Evolutionary conservation across 2,797 vertebrate species (phyloP).

Genomic region (Podargus strigoides): DNA sequence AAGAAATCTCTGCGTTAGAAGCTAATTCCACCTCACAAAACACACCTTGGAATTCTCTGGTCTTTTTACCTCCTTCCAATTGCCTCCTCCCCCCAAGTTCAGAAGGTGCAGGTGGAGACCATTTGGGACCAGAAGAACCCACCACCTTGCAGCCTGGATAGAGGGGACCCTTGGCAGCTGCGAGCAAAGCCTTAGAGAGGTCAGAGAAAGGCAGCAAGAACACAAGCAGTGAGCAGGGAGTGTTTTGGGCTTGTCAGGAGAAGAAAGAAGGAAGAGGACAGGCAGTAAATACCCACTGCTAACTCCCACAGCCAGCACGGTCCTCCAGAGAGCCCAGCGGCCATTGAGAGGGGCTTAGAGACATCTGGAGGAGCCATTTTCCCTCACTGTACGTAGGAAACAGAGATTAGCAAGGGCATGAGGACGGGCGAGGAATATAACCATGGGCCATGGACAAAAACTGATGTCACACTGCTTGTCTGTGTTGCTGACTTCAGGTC

Average conservation of each 20-base stretch:
- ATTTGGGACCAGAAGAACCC: background rate
- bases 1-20: background rate
- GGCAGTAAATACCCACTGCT: background rate
- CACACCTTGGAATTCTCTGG: background rate
- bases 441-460: background rate
- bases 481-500: background rate
- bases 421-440: background rate
- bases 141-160: background rate
- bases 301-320: background rate
- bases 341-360: slow-evolving; percentile 7
- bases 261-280: background rate
- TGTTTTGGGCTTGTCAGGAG: background rate
- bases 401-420: background rate
- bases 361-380: background rate
- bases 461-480: background rate
- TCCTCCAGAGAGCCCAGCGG: background rate
- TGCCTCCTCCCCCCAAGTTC: background rate
- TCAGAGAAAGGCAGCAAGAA: background rate
- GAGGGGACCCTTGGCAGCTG: background rate
- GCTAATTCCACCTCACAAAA: background rate
- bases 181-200: background rate
- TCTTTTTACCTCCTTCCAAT: background rate
- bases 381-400: background rate
- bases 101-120: background rate
- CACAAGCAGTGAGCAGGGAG: background rate